Base-by-base conservation (phyloP, 2,113 vertebrate genomes). In the Gasterosteus nipponicus region DNA sequence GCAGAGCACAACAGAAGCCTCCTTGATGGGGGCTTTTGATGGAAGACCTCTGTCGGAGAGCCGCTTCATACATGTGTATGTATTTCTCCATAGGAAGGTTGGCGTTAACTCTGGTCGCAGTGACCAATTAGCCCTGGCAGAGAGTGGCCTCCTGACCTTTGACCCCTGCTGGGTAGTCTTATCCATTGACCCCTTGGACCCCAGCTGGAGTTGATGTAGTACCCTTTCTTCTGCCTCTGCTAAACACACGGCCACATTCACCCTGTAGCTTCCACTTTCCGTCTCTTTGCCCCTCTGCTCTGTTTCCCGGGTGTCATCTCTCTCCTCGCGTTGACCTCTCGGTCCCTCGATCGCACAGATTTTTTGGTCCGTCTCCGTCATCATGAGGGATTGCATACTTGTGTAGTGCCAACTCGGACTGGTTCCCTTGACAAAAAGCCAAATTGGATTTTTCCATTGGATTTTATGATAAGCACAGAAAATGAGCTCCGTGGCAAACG, bases 181-280 rank as follows among this genome's bases (percentile, higher is more conserved):
- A 96, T 95, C 95, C 94, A 95, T 96, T 95, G 94, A 93, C 95
- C 93, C 95, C 92, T 93, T 80, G 83, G 95, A 94, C 94, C 96
- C 91, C 97, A 93, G 96, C 96, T 95, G 96, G 97, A 96, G 91
- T 94, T 93, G 93, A 94, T 97, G 96, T 98, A 92, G 87, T 86
- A 71, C 44, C 95, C 92, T 96, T 98, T 98, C 96, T 98, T 95
- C 92, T 92, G 87, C 51, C 76, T 84, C 93, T 90, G 82, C 93
- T 95, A 95, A 96, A 98, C 96, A 97, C 89, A 94, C 94, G 92
- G 93, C 89, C 89, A 85, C 94, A 95, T 96, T 96, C 93, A 95
- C 85, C 86, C 90, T 65, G 84, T 92, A 89, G 91, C 93, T 95
- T 96, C 95, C 94, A 94, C 96, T 95, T 95, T 96, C 93, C 93